Conservation (phyloP, 2,113 vertebrate genomes). For the Aythya baeri region DNA sequence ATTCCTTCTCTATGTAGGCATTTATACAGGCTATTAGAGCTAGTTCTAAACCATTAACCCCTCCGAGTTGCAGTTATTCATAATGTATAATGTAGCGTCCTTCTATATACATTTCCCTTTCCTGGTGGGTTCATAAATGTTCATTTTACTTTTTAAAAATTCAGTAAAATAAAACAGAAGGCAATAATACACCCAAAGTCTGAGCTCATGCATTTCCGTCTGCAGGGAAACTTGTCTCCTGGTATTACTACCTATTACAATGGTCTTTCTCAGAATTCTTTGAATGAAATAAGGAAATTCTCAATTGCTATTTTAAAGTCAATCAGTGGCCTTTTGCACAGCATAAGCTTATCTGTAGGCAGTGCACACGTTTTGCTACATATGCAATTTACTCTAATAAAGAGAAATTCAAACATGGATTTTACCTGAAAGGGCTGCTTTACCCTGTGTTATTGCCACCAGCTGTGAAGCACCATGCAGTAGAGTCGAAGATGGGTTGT, state of each 20-base stretch:
- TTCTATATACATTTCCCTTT: constrained; percentile 19
- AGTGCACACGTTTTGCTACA: background rate
- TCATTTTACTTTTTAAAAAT: constrained; percentile 28
- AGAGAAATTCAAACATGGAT: background rate
- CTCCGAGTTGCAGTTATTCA: constrained; percentile 25
- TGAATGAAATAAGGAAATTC: background rate
- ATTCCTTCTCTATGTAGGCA: constrained; percentile 24
- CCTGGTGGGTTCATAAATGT: background rate
- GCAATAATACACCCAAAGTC: background rate
- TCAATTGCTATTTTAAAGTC: background rate
- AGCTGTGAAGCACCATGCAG: background rate
- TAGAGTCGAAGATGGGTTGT: background rate
- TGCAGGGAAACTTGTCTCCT: background rate
- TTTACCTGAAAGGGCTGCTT: background rate
- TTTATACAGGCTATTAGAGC: constrained; percentile 64
- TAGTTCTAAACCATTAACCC: constrained; percentile 65
- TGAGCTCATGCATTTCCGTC: background rate
- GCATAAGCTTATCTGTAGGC: background rate
- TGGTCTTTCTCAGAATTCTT: background rate
- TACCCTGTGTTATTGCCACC: background rate
- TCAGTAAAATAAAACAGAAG: constrained; percentile 20
- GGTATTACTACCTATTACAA: background rate
- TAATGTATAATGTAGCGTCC: constrained; percentile 18
- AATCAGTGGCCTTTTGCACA: background rate
- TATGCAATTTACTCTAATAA: background rate